Percentiles rank a stretch among this genome's conserved stretches.
These are phyloP conservation scores for Dryobates pubescens DNA, from an alignment of 2,797 vertebrate genomes.

Conservation along the genomic window DNA sequence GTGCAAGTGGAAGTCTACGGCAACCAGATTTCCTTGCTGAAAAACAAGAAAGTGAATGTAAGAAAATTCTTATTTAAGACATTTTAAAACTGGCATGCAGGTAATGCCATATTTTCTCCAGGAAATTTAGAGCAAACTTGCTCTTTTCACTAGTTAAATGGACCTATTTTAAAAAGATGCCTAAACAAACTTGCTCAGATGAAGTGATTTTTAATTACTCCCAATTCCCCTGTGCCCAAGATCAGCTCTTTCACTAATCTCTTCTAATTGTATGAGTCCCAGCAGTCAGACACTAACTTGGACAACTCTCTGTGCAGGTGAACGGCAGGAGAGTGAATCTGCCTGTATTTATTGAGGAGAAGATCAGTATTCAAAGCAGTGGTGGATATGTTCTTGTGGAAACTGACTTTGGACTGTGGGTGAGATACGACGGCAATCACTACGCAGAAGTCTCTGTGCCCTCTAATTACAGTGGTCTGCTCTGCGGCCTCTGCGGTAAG, in stretches of 20 bases:
- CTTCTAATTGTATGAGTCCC: not conserved
- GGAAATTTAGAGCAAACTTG: not conserved
- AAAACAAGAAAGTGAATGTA: slow-evolving; percentile 86
- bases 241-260: not conserved
- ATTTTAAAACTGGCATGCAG: not conserved
- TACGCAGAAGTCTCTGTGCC: slow-evolving; percentile 86
- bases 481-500: slow-evolving; percentile 92
- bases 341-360: slow-evolving; percentile 76
- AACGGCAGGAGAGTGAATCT: slow-evolving; percentile 79
- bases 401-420: slow-evolving; percentile 84
- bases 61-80: not conserved
- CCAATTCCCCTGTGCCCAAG: not conserved
- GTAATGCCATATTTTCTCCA: not conserved
- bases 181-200: not conserved
- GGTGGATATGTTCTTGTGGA: slow-evolving; percentile 88
- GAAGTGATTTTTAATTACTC: not conserved
- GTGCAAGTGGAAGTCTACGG: slow-evolving; percentile 79
- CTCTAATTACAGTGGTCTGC: slow-evolving; percentile 77
- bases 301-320: slow-evolving; percentile 74
- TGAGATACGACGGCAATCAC: slow-evolving; percentile 90
- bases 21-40: slow-evolving; percentile 78
- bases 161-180: not conserved
- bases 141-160: not conserved
- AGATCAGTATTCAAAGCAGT: slow-evolving; percentile 80
- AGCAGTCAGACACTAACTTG: not conserved